Evolutionary conservation across 2,797 vertebrate genomes (phyloP).

Genomic region (Phataginus tricuspis): DNA sequence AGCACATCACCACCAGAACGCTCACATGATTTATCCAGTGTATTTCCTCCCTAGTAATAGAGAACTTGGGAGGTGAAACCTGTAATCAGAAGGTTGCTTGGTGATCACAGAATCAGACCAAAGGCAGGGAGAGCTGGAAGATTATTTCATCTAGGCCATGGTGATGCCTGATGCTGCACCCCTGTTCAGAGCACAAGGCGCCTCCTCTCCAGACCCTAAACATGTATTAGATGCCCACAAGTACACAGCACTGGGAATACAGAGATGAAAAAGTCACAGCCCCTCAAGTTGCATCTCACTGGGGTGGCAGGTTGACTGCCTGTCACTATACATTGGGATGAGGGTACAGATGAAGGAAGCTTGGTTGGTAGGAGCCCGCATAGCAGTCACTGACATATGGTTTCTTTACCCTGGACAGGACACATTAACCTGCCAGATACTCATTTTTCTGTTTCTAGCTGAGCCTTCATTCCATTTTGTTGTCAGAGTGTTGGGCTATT

Average conservation of each 20-base stretch:
- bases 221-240: background rate
- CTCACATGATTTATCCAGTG: background rate
- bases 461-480: background rate
- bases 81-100: background rate
- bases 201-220: background rate
- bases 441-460: background rate
- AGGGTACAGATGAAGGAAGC: background rate
- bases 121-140: background rate
- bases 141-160: background rate
- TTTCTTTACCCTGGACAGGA: background rate
- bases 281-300: background rate
- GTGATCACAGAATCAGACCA: background rate
- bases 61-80: background rate
- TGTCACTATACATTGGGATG: rapidly evolving
- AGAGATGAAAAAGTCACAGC: background rate
- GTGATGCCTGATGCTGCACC: background rate
- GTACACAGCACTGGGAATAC: background rate
- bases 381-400: background rate
- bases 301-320: background rate
- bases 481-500: background rate
- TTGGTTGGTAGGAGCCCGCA: background rate
- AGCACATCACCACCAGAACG: background rate
- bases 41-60: background rate
- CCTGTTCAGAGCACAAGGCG: background rate
- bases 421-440: background rate